Evolutionary conservation across 2,888 invertebrate species (phyloP), one percentile per base, ranked within the genome.

Genomic region (Callimorpha dominula): DNA sequence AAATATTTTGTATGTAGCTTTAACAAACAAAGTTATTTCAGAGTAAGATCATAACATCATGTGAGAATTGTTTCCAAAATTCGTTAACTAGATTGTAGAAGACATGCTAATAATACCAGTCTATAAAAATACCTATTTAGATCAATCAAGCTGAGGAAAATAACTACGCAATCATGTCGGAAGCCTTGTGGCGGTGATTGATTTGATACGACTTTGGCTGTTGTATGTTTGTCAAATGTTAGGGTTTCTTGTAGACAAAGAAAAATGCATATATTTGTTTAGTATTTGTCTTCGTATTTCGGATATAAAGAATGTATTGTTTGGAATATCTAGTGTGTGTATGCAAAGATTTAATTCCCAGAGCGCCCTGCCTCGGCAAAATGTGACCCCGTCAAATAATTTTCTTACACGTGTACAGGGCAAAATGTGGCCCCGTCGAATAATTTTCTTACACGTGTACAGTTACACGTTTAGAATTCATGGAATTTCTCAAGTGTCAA

Each of bases 101-200:
- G 70, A 70, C 14, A 49, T 54, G 71, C 80, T 80, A 75, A 74
- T 75, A 80, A 76, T 73, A 72, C 68, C 64, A 63, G 54, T 43
- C 52, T 70, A 70, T 64, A 71, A 54, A 73, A 40, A 64, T 60
- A 63, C 68, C 74, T 9, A 71, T 46, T 54, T 65, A 80, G 72
- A 85, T 84, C 82, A 78, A 85, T 81, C 82, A 85, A 76, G 79
- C 65, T 73, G 63, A 76, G 86, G 87, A 87, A 87, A 89, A 84
- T 78, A 85, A 86, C 85, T 71, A 74, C 78, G 78, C 74, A 84
- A 86, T 85, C 86, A 83, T 71, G 66, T 77, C 67, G 14, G 86
- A 86, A 86, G 78, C 81, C 86, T 73, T 81, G 76, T 70, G n/a
- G 52, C 77, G 74, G 74, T 71, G 78, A 81, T 84, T 78, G 69